Evolutionary conservation across 1,140 invertebrate species (phyloP), one percentile per base, ranked within the genome.

Genomic region (Solenopsis invicta): DNA sequence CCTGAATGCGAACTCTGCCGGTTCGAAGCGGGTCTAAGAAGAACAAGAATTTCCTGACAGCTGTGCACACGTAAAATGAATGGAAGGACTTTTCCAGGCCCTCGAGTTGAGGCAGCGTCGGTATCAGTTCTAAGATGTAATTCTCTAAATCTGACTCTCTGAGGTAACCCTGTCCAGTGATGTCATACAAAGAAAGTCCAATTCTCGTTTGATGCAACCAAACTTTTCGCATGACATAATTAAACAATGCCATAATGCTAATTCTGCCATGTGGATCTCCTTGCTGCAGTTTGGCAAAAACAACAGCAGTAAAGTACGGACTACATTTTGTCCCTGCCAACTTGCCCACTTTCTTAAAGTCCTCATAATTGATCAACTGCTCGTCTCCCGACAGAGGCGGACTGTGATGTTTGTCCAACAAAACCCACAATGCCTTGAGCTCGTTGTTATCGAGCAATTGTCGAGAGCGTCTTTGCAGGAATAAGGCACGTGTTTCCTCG

Each of bases 61-160:
- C 98, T 12, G 99, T 99, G 94, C 99, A 99, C 0, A 99, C 97
- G 94, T 99, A 99, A 96, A 99, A 99, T 13, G 97, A 98, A 92
- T 99, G 98, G 94, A 99, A 99, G 0, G 98, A 98, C 72, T 98
- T 98, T 94, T 99, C 98, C 48, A 99, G 94, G 0, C 98, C 98
- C 93, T 99, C 97, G 0, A 99, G 95, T 89, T 99, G 98, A 2
- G 98, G 97, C 76, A 99, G 93, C 13, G 98, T 99, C 3, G 98
- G 99, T 88, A 99, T 98, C 61, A 99, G 94, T 94, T 99, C 99
- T 48, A 97, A 96, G 89, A 99, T 99, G 93, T 99, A 99, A 94
- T 98, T 98, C 95, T 99, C 99, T 87, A 99, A 95, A 94, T 99
- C 99, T 88, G 97, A 96, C 96, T 99, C 98, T 88, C 97, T 97